Percentiles rank a stretch among this genome's conserved stretches.
phyloP scores from a whole-genome alignment of 2,113 vertebrate genomes.

The Rafetus swinhoei region DNA sequence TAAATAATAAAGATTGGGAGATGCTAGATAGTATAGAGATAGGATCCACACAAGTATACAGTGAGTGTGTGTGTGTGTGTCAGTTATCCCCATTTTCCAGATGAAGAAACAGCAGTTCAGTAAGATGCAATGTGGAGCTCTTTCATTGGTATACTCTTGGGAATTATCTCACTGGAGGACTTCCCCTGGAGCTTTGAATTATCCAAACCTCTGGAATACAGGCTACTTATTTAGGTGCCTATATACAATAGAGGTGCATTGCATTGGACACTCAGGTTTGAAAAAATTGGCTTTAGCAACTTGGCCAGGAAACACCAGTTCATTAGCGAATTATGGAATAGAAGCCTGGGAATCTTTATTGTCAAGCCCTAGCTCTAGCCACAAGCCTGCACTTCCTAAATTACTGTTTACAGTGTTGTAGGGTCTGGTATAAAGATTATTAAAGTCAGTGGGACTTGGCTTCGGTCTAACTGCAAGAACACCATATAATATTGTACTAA shows the following conservation, averaged over 20 bases:
- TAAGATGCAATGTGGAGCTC: neutral
- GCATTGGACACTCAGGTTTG: neutral
- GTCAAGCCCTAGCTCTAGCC: neutral
- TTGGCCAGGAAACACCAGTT: neutral
- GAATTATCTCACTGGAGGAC: neutral
- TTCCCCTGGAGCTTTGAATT: neutral
- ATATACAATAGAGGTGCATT: neutral
- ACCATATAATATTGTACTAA: slow-evolving; percentile 67
- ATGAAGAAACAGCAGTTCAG: neutral
- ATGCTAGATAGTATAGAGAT: neutral
- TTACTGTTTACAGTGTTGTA: neutral
- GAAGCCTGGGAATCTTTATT: neutral
- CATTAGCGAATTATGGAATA: slow-evolving; percentile 8
- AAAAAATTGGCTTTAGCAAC: neutral
- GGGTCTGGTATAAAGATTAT: slow-evolving; percentile 51
- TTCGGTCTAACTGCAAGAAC: slow-evolving; percentile 60
- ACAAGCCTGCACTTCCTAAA: neutral
- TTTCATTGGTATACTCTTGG: neutral
- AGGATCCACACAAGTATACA: neutral
- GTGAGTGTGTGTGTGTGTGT: neutral
- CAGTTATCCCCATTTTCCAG: neutral
- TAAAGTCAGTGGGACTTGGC: slow-evolving; percentile 66
- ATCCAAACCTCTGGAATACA: neutral
- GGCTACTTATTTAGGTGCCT: neutral
- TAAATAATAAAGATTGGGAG: neutral